Evolutionary conservation across 2,797 vertebrate species (phyloP).

Genomic region (Tangara arthus): DNA sequence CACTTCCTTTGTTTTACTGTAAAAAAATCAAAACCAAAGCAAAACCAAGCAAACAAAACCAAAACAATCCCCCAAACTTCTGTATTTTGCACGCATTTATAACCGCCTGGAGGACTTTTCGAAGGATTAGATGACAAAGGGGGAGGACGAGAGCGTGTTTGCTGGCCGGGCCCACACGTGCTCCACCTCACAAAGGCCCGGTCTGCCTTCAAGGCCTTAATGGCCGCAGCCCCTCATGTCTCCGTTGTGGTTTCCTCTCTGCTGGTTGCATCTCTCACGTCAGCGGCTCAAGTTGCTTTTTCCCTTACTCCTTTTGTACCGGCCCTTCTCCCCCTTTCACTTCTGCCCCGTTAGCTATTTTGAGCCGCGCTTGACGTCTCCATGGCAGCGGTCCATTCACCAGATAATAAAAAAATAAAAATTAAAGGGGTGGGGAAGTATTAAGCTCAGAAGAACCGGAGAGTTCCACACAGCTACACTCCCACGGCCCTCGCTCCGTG

Average conservation of each 20-base stretch:
- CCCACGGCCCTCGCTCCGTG: background rate
- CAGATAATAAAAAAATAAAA: background rate
- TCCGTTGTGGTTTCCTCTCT: background rate
- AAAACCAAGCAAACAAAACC: background rate
- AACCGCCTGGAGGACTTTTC: background rate
- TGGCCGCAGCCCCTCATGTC: background rate
- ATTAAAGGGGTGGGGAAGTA: background rate
- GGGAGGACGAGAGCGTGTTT: background rate
- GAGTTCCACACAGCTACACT: background rate
- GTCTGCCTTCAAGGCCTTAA: background rate
- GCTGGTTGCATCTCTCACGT: background rate
- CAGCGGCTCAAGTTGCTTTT: background rate
- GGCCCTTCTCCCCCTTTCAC: background rate
- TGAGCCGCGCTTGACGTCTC: background rate
- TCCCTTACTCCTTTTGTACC: background rate
- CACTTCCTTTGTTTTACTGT: background rate
- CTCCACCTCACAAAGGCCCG: background rate
- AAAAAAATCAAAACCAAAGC: background rate
- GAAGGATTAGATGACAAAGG: background rate
- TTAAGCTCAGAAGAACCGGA: background rate
- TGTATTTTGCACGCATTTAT: background rate
- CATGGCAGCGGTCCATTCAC: slow-evolving; percentile 26
- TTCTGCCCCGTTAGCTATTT: background rate
- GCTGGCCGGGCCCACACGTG: background rate
- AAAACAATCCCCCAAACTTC: background rate